These are phyloP conservation scores for Cichladusa arquata DNA, from an alignment of 2,113 vertebrate genomes.

Conservation along the genomic window DNA sequence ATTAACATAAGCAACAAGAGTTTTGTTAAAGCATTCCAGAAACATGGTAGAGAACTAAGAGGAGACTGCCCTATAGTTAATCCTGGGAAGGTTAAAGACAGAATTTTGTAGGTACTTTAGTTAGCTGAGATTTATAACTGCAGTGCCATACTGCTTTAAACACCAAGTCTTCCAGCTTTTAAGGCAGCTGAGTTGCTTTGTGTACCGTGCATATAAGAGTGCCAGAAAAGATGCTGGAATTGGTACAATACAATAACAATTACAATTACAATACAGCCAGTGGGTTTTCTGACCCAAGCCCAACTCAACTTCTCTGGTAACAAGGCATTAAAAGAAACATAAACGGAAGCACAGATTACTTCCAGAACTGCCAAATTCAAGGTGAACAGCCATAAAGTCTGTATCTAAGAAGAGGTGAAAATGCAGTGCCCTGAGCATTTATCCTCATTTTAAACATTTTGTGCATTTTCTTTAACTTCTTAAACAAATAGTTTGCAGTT, in stretches of 20 bases:
- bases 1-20: background rate
- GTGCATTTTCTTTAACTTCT: background rate
- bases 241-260: too few species aligned
- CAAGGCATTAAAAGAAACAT: fast-evolving
- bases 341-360: background rate
- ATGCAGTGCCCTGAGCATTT: background rate
- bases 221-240: background rate
- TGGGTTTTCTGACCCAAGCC: background rate
- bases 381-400: background rate
- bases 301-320: background rate
- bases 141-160: background rate
- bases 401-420: background rate
- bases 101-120: background rate
- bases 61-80: background rate
- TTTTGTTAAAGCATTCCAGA: background rate
- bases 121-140: background rate
- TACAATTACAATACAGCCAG: background rate
- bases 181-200: background rate
- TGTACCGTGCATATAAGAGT: background rate
- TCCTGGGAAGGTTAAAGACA: background rate
- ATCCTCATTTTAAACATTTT: background rate
- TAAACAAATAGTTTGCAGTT: background rate
- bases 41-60: background rate
- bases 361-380: background rate
- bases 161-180: background rate